A percentile compares a stretch with the other conserved stretches of the same genome.
Evolutionary conservation across 2,888 invertebrate species (phyloP).

Genomic region (Microchrysa polita): DNA sequence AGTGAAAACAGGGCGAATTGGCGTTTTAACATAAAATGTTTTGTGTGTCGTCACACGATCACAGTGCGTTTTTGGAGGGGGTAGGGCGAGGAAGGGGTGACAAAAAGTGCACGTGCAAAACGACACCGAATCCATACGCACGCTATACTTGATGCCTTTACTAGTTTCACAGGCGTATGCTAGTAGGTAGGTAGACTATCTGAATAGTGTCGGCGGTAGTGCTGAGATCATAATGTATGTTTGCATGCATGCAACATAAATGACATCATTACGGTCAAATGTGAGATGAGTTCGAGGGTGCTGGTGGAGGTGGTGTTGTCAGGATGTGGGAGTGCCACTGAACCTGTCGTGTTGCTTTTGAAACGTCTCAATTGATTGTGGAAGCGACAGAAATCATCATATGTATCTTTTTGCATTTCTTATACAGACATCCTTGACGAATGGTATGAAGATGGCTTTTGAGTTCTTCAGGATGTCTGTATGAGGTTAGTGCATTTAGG

Average conservation of each 20-base stretch:
- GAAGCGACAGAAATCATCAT: not conserved
- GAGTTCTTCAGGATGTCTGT: not conserved
- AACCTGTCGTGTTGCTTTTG: slow-evolving; percentile 22
- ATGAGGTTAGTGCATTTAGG: not conserved
- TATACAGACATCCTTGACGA: not conserved
- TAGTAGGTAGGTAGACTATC: too few species aligned
- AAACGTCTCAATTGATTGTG: slow-evolving; percentile 2
- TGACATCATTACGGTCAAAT: slow-evolving; percentile 16
- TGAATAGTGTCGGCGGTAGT: not conserved
- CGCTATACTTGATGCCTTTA: too few species aligned
- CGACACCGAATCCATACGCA: slow-evolving; percentile 16
- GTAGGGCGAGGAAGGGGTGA: not conserved
- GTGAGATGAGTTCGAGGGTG: slow-evolving; percentile 22
- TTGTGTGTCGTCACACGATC: not conserved
- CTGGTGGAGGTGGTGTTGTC: not conserved
- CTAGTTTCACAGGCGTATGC: too few species aligned
- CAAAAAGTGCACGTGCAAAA: slow-evolving; percentile 37
- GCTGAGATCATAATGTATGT: slow-evolving; percentile 1
- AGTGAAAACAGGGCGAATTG: slow-evolving; percentile 23
- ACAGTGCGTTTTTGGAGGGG: too few species aligned
- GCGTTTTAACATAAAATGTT: slow-evolving; percentile 4
- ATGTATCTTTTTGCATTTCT: not conserved
- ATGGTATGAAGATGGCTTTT: not conserved
- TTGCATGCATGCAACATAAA: slow-evolving; percentile 31
- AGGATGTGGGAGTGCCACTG: slow-evolving; percentile 28